Base-by-base conservation (phyloP, 2,113 vertebrate genomes). In the Labeo rohita region DNA sequence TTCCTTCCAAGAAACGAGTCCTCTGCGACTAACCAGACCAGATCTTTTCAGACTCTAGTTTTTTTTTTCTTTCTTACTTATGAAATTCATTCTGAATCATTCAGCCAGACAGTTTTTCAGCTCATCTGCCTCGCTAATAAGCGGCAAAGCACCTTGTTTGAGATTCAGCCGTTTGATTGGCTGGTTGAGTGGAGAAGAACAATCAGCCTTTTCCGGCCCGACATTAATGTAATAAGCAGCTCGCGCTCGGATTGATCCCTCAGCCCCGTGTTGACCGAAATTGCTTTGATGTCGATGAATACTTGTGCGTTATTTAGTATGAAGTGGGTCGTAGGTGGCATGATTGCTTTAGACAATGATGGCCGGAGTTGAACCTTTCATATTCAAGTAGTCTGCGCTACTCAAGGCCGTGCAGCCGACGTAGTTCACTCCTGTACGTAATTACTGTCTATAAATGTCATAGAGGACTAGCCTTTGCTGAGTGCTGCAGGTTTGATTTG, bases 241-340 rank as follows among this genome's bases (percentile, higher is more conserved):
- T 34, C 49, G 3, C 16, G 13, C 23, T 76, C 13, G 0, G 74
- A 76, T 76, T 76, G 47, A 52, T 52, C 13, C 13, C 6, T 15
- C 28, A 18, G 52, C 8, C 47, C 9, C 21, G 11, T 23, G 39
- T 80, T 47, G 18, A 34, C 8, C 28, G n/a, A 28, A 66, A 66
- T 50, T 66, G 45, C 61, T 81, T 81, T 66, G 56, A 80, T 63
- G 59, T 81, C 21, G 6, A 23, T 61, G 54, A 80, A 80, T 61
- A n/a, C 54, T 56, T 11, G 54, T 5, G 43, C 21, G 23, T 66
- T 50, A 34, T 81, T 50, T 50, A 66, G 23, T 28, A 18, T 66
- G 79, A 81, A 81, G 79, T 66, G 61, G 43, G 59, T 34, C 4
- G 56, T 66, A 81, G 79, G 79, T 81, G 79, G 79, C n/a, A 2